Evolutionary conservation across 2,888 invertebrate genomes (phyloP), one percentile per base, ranked within the genome.

Genomic region (Hydrotaea diabolus): DNA sequence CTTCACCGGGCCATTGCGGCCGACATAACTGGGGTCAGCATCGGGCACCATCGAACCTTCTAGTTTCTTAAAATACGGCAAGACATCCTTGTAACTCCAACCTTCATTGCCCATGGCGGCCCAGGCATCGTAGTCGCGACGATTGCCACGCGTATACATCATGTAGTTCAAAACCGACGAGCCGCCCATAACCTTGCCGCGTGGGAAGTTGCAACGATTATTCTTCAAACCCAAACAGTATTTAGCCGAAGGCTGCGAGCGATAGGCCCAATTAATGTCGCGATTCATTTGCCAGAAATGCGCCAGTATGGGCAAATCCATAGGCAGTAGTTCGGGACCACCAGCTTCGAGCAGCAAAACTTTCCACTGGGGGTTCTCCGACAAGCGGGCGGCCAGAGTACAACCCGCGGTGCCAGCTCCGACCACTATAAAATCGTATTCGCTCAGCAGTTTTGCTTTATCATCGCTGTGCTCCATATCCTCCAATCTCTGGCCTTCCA

Each of bases 321-420:
- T 96, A 2, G 95, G 87, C 83, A 93, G 94, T 88, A 59, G 46
- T 91, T 96, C 96, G 9, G 94, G 93, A 11, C 92, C 92, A 78
- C 96, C 96, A 5, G 96, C 96, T 92, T 96, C 96, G 43, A 96
- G 91, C 0, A 96, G 93, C 15, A 96, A 92, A 1, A 92, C 89
- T 77, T 94, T 94, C 94, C 95, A 95, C 0, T 94, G 92, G 0
- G 94, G 93, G 86, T 95, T 94, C 92, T 96, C 96, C 0, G 95
- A 94, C 5, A 97, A 92, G 55, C 97, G 93, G 83, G 95, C 95
- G 0, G 97, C 96, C 9, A 97, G 81, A 0, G 95, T 94, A 85
- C 96, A 96, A 0, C 97, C 97, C 0, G 96, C 96, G 0, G 96
- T 96, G 0, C 97, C 97, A 0, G 96, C 96, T 0, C 97, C 97